Base-by-base conservation (phyloP, 1,140 invertebrate species). In the Pinna nobilis region DNA sequence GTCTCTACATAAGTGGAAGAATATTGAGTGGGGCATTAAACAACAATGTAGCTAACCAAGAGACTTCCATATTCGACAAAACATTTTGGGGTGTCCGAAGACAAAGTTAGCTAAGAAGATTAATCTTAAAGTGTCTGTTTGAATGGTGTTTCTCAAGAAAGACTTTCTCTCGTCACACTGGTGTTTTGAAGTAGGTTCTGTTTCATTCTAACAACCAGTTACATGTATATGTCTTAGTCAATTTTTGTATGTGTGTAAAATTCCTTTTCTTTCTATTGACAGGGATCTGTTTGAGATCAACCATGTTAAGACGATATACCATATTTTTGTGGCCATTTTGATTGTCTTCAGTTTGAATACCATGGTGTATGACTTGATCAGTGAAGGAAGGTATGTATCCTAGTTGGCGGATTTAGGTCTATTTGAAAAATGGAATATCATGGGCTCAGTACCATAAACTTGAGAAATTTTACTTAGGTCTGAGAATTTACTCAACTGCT, bases 311-410 rank as follows among this genome's bases (percentile, higher is more conserved):
- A 94, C 94, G 0, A 93, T 97, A 66, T 94, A 95, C 85, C 93
- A 97, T 87, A 93, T 96, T 60, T 96, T 95, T 87, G 90, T 94
- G n/a, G 93, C 93, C 49, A 93, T 94, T 76, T 90, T 96, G 28
- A 91, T 96, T 50, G 90, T 95, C 51, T 91, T 96, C 66, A 90
- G 94, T 53, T 85, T 95, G 33, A 93, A 95, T 79, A 94, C 93
- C 1, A 88, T 93, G 15, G 90, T 93, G 11, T 92, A 92, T 77
- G 95, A 96, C 84, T 90, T 94, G 70, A 87, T 95, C 28, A 91
- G 94, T 75, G 91, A 91, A 69, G 94, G 94, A 83, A 92, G 91
- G 94, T 94, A 91, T 92, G 70, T 49, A 4, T 25, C 11, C 25
- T 1, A 37, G 33, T n/a, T n/a, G n/a, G n/a, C n/a, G n/a, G n/a